Percentiles rank a stretch among this genome's conserved stretches.
Conservation (phyloP, 1,140 invertebrate species). For the Sarcophaga bullata region DNA sequence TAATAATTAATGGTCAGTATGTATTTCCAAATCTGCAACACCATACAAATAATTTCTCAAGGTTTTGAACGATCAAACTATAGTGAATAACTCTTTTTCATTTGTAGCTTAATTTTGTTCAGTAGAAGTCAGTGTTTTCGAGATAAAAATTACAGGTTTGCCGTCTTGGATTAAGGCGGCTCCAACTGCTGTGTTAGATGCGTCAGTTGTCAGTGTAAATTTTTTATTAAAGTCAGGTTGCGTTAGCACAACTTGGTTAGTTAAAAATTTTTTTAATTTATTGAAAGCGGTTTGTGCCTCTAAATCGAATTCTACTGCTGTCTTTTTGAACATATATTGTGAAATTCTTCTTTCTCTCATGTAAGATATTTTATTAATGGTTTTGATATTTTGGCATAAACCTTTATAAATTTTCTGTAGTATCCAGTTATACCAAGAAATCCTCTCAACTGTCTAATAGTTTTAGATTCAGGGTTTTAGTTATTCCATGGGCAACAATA, state of each 20-base stretch:
- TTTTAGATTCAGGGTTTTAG: slow-evolving; percentile 51
- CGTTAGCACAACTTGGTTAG: slow-evolving; percentile 55
- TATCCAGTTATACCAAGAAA: slow-evolving; percentile 50
- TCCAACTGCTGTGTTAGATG: slow-evolving; percentile 50
- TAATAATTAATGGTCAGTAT: slow-evolving; percentile 63
- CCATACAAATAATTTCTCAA: slow-evolving; percentile 57
- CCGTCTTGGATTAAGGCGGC: slow-evolving; percentile 58
- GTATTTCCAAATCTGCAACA: slow-evolving; percentile 48
- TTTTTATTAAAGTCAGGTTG: slow-evolving; percentile 54
- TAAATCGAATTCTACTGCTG: slow-evolving; percentile 18
- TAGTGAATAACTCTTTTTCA: slow-evolving; percentile 57
- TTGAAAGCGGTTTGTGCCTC: slow-evolving; percentile 58
- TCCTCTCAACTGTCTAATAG: slow-evolving; percentile 46
- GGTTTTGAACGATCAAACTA: slow-evolving; percentile 64
- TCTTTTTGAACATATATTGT: slow-evolving; percentile 36
- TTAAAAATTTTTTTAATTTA: slow-evolving; percentile 60
- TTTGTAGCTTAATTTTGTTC: slow-evolving; percentile 51
- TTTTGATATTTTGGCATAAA: slow-evolving; percentile 50
- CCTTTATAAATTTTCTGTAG: slow-evolving; percentile 50
- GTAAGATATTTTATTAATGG: slow-evolving; percentile 48
- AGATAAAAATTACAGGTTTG: slow-evolving; percentile 44
- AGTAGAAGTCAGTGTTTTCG: slow-evolving; percentile 60
- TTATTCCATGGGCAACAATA: slow-evolving; percentile 49
- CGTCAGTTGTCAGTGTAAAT: slow-evolving; percentile 56
- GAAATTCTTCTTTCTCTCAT: slow-evolving; percentile 46